Percentiles rank a stretch among this genome's conserved stretches.
These are phyloP conservation scores for Parauchenoglanis punctatus DNA, from an alignment of 2,797 vertebrate genomes.

Conservation along the genomic window DNA sequence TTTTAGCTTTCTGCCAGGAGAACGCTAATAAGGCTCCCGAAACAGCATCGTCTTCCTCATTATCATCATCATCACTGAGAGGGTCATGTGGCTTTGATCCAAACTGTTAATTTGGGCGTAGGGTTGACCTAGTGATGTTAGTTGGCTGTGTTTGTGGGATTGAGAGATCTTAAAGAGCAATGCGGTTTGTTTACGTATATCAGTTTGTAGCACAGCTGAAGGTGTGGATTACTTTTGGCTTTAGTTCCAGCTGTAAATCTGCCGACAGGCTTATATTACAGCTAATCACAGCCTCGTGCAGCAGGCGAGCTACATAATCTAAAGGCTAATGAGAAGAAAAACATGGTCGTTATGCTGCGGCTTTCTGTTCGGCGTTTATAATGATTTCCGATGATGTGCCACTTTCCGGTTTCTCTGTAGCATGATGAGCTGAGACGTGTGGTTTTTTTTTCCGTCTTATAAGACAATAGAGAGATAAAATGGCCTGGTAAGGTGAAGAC, in stretches of 20 bases:
- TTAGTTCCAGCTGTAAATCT: not conserved
- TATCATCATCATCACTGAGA: conserved; percentile 24
- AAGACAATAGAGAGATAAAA: not conserved
- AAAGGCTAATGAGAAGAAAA: not conserved
- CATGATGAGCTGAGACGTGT: not conserved
- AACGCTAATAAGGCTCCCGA: not conserved
- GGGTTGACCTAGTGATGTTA: not conserved
- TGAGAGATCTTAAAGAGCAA: not conserved
- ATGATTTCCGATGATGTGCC: not conserved
- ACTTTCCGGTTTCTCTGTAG: not conserved
- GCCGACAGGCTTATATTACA: not conserved
- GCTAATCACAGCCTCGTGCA: not conserved
- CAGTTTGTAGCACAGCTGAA: not conserved
- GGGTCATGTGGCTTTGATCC: not conserved
- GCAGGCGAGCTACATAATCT: not conserved
- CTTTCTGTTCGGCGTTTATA: not conserved
- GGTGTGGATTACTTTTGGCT: not conserved
- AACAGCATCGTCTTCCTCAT: not conserved
- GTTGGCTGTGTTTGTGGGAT: not conserved
- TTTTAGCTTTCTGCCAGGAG: conserved; percentile 30
- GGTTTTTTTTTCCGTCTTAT: not conserved
- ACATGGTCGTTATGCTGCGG: not conserved
- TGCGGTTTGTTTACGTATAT: not conserved
- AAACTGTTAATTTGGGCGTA: not conserved
- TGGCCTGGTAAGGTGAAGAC: not conserved